Evolutionary conservation across 2,113 vertebrate species (phyloP).

Genomic region (Rhinolophus ferrumequinum): DNA sequence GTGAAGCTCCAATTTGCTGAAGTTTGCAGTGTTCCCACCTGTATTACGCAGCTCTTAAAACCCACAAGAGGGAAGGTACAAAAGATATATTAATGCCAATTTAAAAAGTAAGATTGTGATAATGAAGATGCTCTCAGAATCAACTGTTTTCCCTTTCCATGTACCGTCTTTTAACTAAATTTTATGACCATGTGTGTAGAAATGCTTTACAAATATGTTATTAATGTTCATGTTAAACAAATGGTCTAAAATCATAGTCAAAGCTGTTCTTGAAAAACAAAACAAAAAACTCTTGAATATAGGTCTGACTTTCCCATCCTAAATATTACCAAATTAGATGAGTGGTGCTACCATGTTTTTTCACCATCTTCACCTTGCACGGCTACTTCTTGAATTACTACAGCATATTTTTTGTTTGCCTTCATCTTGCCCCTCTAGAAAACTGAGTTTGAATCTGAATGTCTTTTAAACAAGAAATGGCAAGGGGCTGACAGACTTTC

Average conservation of each 20-base stretch:
- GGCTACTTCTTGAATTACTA: neutral
- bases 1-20: neutral
- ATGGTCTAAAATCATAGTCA: constrained; percentile 10
- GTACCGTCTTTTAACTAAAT: constrained; percentile 9
- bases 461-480: neutral
- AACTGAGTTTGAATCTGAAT: constrained; percentile 5
- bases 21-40: neutral
- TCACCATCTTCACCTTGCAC: neutral
- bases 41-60: constrained; percentile 21
- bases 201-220: neutral
- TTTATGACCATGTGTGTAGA: neutral
- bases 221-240: neutral
- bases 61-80: neutral
- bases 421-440: neutral
- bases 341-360: neutral
- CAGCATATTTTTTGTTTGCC: neutral
- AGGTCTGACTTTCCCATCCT: neutral
- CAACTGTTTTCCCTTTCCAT: neutral
- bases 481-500: neutral
- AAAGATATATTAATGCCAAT: neutral
- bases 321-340: neutral
- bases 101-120: constrained; percentile 2
- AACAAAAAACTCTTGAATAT: neutral
- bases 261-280: neutral
- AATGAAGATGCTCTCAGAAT: constrained; percentile 5